Conservation (phyloP, 2,888 invertebrate genomes). For the Drosophila pullipes region DNA sequence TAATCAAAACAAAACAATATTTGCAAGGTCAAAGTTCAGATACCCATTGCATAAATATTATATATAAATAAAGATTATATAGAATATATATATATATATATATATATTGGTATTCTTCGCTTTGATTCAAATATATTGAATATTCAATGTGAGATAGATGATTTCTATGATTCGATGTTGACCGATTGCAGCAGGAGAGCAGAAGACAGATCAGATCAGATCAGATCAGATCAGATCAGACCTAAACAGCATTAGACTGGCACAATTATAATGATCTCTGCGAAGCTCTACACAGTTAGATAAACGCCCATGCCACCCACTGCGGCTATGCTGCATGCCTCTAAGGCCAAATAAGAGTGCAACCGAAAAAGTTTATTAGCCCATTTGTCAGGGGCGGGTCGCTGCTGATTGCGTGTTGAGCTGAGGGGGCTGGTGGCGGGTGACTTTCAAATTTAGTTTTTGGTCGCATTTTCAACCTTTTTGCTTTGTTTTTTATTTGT, state of each 20-base stretch:
- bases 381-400: neutral
- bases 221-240: neutral
- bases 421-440: neutral
- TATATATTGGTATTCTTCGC: too few species aligned
- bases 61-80: neutral
- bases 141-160: neutral
- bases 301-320: neutral
- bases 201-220: too few species aligned
- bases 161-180: neutral
- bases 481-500: conserved; percentile 21
- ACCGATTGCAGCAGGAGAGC: too few species aligned
- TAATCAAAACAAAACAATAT: conserved; percentile 18
- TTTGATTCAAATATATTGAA: neutral
- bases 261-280: neutral
- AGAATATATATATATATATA: too few species aligned
- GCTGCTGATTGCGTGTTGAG: neutral
- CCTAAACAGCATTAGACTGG: neutral
- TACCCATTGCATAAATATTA: neutral
- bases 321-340: neutral
- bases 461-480: conserved; percentile 46
- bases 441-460: conserved; percentile 73
- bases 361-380: conserved; percentile 19
- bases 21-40: neutral
- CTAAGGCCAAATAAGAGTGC: conserved; percentile 5
- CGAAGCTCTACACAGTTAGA: neutral